phyloP scores from a whole-genome alignment of 2,888 invertebrate genomes.

The Dynastes grantii region DNA sequence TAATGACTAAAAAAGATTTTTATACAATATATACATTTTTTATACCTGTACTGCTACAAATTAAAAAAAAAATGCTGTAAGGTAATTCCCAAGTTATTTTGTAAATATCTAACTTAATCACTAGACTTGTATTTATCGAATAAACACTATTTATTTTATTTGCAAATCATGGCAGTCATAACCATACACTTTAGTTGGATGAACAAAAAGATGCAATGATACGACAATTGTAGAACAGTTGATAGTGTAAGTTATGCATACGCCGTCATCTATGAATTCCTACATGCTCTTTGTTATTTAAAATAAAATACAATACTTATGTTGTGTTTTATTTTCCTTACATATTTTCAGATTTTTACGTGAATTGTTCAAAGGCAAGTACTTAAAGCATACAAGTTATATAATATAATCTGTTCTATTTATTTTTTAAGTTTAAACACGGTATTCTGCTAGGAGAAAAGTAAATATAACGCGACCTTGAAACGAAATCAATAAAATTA shows the following conservation, averaged over 20 bases:
- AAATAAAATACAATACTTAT: constrained; percentile 57
- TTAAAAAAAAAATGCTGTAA: constrained; percentile 54
- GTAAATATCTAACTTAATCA: constrained; percentile 63
- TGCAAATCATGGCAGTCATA: constrained; percentile 62
- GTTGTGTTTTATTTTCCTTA: constrained; percentile 45
- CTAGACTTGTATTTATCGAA: constrained; percentile 62
- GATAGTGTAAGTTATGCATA: constrained; percentile 61
- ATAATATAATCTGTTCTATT: too few species aligned
- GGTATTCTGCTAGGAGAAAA: too few species aligned
- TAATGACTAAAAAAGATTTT: constrained; percentile 52
- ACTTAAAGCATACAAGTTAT: neutral
- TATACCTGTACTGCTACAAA: constrained; percentile 49
- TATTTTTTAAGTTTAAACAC: too few species aligned
- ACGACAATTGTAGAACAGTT: constrained; percentile 60
- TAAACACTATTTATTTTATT: constrained; percentile 63
- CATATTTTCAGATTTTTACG: constrained; percentile 3
- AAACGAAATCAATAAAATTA: too few species aligned
- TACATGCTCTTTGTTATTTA: constrained; percentile 65
- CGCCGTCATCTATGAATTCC: constrained; percentile 65
- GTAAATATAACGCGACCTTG: too few species aligned
- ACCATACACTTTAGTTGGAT: constrained; percentile 60
- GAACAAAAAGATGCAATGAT: constrained; percentile 58
- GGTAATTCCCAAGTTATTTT: constrained; percentile 58
- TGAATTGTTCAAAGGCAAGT: neutral
- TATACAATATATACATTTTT: constrained; percentile 53